These are phyloP conservation scores for Noctuana brunneofusca DNA, from an alignment of 2,888 invertebrate genomes.

Conservation along the genomic window DNA sequence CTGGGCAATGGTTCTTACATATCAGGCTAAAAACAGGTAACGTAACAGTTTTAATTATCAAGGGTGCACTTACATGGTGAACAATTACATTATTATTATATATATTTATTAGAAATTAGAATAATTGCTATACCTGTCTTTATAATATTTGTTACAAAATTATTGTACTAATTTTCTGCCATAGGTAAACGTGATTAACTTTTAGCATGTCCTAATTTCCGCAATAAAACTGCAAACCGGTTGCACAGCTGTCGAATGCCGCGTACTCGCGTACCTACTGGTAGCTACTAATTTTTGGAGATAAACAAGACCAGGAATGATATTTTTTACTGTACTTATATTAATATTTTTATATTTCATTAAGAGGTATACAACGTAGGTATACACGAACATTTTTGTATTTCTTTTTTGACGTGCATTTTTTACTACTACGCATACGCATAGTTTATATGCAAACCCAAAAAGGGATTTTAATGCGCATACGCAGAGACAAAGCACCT, in stretches of 20 bases:
- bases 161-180: too few species aligned
- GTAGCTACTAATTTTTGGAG: constrained; percentile 11
- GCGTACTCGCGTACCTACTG: background rate
- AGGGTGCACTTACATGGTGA: constrained; percentile 2
- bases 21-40: too few species aligned
- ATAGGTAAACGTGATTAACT: constrained; percentile 25
- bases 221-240: constrained; percentile 38
- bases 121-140: background rate
- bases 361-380: too few species aligned
- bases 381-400: too few species aligned
- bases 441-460: too few species aligned
- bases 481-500: background rate
- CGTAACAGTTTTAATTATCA: background rate
- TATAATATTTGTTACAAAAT: constrained; percentile 2
- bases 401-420: too few species aligned
- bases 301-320: constrained; percentile 1
- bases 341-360: too few species aligned
- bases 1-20: too few species aligned
- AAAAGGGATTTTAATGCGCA: background rate
- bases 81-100: constrained; percentile 1
- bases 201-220: constrained; percentile 31
- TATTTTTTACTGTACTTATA: too few species aligned
- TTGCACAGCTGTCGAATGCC: constrained; percentile 36
- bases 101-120: background rate
- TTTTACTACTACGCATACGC: too few species aligned